phyloP scores from a whole-genome alignment of 2,797 vertebrate genomes.

The Spea hammondii region DNA sequence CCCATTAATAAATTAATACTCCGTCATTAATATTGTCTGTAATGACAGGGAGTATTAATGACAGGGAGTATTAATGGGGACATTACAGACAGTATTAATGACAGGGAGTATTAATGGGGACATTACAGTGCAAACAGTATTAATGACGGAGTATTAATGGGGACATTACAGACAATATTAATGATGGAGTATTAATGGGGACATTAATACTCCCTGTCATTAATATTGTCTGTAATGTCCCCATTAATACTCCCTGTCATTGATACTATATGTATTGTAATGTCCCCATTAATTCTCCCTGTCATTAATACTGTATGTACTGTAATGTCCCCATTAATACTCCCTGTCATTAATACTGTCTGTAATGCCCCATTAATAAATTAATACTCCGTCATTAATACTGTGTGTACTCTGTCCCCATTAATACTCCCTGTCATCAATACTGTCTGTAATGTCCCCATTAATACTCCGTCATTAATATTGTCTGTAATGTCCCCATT shows the following conservation, averaged over 20 bases:
- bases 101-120: no score
- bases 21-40: no score
- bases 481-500: no score
- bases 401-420: not conserved
- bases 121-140: slow-evolving; percentile 25
- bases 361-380: not conserved
- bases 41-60: not conserved
- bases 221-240: not conserved
- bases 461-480: no score
- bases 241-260: not conserved
- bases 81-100: not conserved
- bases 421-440: not conserved
- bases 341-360: not conserved
- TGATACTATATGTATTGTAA: no score
- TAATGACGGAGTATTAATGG: not conserved
- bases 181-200: no score
- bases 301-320: not conserved
- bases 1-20: no score
- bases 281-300: not conserved
- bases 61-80: not conserved
- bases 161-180: not conserved
- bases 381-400: not conserved
- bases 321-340: slow-evolving; percentile 33
- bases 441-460: not conserved
- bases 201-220: not conserved